Evolutionary conservation across 2,888 invertebrate species (phyloP).

Genomic region (Hydraecia micacea): DNA sequence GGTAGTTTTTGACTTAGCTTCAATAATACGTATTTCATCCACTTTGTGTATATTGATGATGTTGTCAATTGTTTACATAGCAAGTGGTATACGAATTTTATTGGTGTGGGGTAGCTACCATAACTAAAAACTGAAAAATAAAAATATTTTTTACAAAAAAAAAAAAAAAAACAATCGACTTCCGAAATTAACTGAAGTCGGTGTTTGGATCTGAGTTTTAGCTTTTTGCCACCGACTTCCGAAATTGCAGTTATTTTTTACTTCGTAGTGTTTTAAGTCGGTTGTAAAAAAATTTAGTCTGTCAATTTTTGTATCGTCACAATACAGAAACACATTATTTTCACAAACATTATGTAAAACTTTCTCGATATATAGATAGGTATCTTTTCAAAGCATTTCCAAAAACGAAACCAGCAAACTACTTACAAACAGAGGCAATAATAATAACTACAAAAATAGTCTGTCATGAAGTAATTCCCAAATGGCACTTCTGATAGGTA

Average conservation of each 20-base stretch:
- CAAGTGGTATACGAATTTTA: no score
- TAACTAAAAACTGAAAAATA: no score
- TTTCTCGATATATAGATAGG: neutral
- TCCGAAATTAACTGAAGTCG: no score
- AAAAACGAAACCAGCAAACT: neutral
- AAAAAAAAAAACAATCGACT: neutral
- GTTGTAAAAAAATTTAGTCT: neutral
- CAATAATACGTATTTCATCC: neutral
- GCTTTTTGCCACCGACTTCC: no score
- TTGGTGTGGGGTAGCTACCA: no score
- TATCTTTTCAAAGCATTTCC: neutral
- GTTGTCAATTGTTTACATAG: neutral
- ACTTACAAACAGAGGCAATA: neutral
- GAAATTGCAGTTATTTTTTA: neutral
- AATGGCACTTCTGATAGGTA: constrained; percentile 14
- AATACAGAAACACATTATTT: neutral
- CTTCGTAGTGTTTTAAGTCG: neutral
- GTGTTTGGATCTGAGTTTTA: no score
- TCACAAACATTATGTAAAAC: neutral
- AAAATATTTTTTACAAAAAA: no score
- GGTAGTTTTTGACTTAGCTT: neutral
- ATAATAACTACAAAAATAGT: neutral
- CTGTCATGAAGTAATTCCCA: constrained; percentile 6
- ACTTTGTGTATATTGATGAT: neutral
- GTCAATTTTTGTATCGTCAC: neutral